Conservation (phyloP, 2,797 vertebrate species). For the Crocodylus rhombifer region DNA sequence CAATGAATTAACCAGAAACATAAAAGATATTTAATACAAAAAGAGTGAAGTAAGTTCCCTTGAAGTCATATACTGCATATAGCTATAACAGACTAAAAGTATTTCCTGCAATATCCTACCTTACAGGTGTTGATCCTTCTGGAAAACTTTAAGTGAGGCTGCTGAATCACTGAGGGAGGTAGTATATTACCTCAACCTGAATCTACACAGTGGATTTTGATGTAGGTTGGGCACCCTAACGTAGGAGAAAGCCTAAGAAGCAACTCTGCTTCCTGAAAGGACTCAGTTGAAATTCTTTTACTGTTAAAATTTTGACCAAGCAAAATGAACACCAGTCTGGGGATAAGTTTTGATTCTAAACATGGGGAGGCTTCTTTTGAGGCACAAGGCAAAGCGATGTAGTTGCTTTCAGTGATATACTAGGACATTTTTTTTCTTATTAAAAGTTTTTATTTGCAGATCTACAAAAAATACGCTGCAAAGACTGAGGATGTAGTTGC, state of each 20-base stretch:
- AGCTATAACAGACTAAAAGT: background rate
- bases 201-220: background rate
- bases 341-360: background rate
- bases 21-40: background rate
- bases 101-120: background rate
- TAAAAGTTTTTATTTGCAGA: background rate
- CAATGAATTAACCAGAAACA: background rate
- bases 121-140: background rate
- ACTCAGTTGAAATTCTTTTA: background rate
- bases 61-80: background rate
- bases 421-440: background rate
- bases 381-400: background rate
- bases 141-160: background rate
- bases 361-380: background rate
- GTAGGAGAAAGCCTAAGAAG: background rate
- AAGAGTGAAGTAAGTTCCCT: background rate
- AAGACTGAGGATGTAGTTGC: fast-evolving
- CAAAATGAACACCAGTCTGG: background rate
- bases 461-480: fast-evolving
- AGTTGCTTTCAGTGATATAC: background rate
- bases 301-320: background rate
- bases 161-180: constrained; percentile 10
- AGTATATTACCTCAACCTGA: background rate
- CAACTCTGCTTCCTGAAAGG: background rate
- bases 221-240: background rate